Base-by-base conservation (phyloP, 2,888 invertebrate species). In the Acanthosoma haemorrhoidale region DNA sequence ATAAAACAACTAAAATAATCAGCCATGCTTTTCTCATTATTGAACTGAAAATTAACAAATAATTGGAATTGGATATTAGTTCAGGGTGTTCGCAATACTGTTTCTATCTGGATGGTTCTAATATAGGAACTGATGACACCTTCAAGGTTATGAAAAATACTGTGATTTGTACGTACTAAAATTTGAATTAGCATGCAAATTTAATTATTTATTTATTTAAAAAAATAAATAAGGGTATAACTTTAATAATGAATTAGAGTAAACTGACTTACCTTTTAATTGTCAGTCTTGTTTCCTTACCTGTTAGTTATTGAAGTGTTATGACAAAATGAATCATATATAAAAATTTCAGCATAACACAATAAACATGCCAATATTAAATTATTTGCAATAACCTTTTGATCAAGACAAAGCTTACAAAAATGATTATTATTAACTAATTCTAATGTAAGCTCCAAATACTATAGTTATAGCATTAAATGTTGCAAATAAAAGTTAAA, bases 221-320 rank as follows among this genome's bases (percentile, higher is more conserved):
- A 43, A 18, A 29, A 31, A 66, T 38, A 39, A 41, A 66, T 38
- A 32, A 67, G 39, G 43, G 51, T 32, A 57, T 41, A 8, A 31
- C 41, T 66, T 66, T 61, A 61, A 61, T 18, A 38, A 34, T 61
- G 21, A 25, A 51, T 51, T 61, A 61, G 34, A 36, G 16, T 32
- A 36, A 61, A 61, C 64, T 41, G 64, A 64, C 64, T 64, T 64
- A 64, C 64, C 64, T 64, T 64, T 39, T 18, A 64, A 36, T 34
- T 61, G 61, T 61, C 38, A 61, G 36, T 36, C 21, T 34, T 64
- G 39, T 64, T 61, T 69, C 63, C 72, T 72, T 72, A 68, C 72
- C 72, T 72, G 70, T 61, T 72, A 72, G 72, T 72, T 72, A 72
- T 72, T 72, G 72, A 72, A 72, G 71, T 72, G 64, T 72, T 69